Percentiles rank a stretch among this genome's conserved stretches.
These are phyloP conservation scores for Noctua fimbriata DNA, from an alignment of 2,888 invertebrate species.

Conservation along the genomic window DNA sequence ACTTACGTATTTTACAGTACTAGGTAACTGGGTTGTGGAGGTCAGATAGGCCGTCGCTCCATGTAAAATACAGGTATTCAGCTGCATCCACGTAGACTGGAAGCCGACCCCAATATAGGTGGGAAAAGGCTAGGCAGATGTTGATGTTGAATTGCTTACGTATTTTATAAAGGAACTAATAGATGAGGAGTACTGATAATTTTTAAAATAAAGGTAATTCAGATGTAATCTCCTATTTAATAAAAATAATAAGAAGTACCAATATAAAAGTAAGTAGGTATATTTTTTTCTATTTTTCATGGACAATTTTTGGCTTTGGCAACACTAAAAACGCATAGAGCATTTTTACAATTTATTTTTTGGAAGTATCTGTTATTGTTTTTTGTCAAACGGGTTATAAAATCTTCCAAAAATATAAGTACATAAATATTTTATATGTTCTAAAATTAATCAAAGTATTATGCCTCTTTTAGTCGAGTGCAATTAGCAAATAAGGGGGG, in stretches of 20 bases:
- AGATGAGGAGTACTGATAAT: not conserved
- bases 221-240: slow-evolving; percentile 2
- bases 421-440: not conserved
- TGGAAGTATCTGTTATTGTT: not conserved
- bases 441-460: slow-evolving; percentile 17
- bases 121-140: no score
- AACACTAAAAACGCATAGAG: not conserved
- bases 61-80: no score
- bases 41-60: no score
- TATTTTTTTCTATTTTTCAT: not conserved
- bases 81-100: no score
- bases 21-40: no score
- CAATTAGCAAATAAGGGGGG: not conserved
- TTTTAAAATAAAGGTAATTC: not conserved
- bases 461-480: not conserved
- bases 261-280: slow-evolving; percentile 15
- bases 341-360: not conserved
- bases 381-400: not conserved
- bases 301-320: not conserved
- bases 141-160: no score
- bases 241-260: slow-evolving; percentile 2
- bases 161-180: not conserved
- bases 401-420: slow-evolving; percentile 9
- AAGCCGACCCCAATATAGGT: no score
- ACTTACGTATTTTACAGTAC: no score